Evolutionary conservation across 2,888 invertebrate genomes (phyloP), one percentile per base, ranked within the genome.

Genomic region (Lomographa bimaculata): DNA sequence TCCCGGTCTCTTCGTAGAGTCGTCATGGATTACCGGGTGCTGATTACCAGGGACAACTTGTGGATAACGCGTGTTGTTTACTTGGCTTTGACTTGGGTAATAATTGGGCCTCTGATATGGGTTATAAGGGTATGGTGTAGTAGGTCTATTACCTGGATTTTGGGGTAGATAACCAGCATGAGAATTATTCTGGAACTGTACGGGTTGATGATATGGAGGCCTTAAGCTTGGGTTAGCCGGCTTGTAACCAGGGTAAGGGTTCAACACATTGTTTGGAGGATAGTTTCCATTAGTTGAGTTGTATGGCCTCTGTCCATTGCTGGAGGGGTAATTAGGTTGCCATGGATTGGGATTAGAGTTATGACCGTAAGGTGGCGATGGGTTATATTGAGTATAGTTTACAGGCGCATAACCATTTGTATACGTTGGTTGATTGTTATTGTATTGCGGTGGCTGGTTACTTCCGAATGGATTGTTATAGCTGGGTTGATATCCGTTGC

Each of bases 101-200:
- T 54, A 48, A 7, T 50, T 41, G 2, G 59, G 47, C 14, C 36
- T 41, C 17, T 56, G 48, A 30, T 44, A 51, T 8, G 48, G 43
- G 19, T 40, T 46, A 19, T 14, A 7, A 8, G 28, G 12, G 8
- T 48, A 40, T 11, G 39, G 17, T 2, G 12, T 35, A 5, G 36
- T 30, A 20, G 46, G 37, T 28, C 17, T 27, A 19, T 33, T 36
- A 1, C 19, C 19, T 27, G 39, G 36, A 12, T 27, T 35, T 11
- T 32, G 7, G 5, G 33, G 8, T 11, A 43, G 39, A 36, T 37
- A 39, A 3, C 41, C 50, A 16, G 43, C 4, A 20, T 45, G 26
- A 11, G 46, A 18, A 17, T 38, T 52, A 11, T 42, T 42, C 24
- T 48, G 23, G 12, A 20, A 29, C 8, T 35, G 37, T 7, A 28